Evolutionary conservation across 2,888 invertebrate genomes (phyloP), one percentile per base, ranked within the genome.

Genomic region (Cataglyphis altisquamis): DNA sequence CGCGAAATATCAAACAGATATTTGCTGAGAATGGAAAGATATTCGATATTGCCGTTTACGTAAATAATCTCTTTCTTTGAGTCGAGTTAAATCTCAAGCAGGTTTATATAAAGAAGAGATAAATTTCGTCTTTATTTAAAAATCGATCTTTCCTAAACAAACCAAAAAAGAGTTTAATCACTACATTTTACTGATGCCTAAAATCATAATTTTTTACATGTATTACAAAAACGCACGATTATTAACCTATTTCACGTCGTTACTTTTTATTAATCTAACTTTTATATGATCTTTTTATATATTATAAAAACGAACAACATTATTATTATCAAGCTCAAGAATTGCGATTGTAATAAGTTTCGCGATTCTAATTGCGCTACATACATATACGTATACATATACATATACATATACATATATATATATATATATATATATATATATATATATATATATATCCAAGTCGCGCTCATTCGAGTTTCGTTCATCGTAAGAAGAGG

Each of bases 1-100:
- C 77, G 57, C 60, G 45, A 78, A 78, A 60, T 78, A 78, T 78
- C 78, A 68, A 36, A 60, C 41, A 4, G 41, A 78, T 78, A 45
- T 55, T 66, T 8, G 10, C 48, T 12, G 68, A 18, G 68, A 78
- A 21, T 36, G 68, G 62, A 72, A 25, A 52, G 55, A 82, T 74
- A 21, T 9, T n/a, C 57, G 67, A 63, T 57, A 55, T 15, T 9
- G 6, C 32, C 67, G 78, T 67, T 78, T 83, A 84, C 83, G 67
- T 78, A 41, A 68, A 81, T 83, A 67, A 52, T n/a, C 39, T 52
- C 78, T 29, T 57, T n/a, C 52, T 21, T 29, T 41, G 39, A 67
- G 3, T 67, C 21, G 48, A n/a, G 48, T 62, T 57, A 57, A 55
- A 57, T 67, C 52, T 21, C 48, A 55, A 29, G 15, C 32, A 32